Base-by-base conservation (phyloP, 2,888 invertebrate genomes). In the Argyresthia goedartella region DNA sequence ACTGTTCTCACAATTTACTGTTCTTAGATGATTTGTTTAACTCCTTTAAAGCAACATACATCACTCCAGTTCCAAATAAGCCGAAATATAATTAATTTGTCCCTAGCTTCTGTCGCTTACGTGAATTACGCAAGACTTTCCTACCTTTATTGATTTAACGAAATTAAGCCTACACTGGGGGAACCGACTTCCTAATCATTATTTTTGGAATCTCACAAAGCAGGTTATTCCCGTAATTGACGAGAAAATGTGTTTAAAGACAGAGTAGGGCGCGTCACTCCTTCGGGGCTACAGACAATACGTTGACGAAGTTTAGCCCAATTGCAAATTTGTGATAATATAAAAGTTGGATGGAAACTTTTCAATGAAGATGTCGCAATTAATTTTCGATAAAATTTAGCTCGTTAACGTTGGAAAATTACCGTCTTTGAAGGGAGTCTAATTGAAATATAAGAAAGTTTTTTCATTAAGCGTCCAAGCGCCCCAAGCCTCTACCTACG, bases 311-410 rank as follows among this genome's bases (percentile, higher is more conserved):
- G 69, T 80, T 78, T 59, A 25, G 54, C 49, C 53, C 15, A 55
- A 57, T 67, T 69, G 68, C 73, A 79, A 80, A 74, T 79, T 74
- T 76, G 53, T 69, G 73, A 76, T 52, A 54, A 75, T 51, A 54
- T 73, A 73, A 73, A 77, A 80, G 70, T 79, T 71, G 65, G 75
- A 70, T 73, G 66, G 68, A 73, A 79, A 81, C 67, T 85, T 82
- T 81, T 74, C 77, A 76, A 78, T 79, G 80, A 79, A 82, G 81
- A 81, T 79, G 82, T 84, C 79, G 81, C 81, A 82, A 85, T 84
- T 85, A 85, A 84, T 85, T 84, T 84, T 80, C 81, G 78, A 81
- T 82, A 78, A 81, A 84, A 81, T 84, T 81, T 76, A 76, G 78
- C 80, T 81, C 84, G 81, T 82, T 84, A 82, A 81, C 81, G 76